Conservation (phyloP, 1,140 invertebrate genomes). For the Trissolcus basalis region DNA sequence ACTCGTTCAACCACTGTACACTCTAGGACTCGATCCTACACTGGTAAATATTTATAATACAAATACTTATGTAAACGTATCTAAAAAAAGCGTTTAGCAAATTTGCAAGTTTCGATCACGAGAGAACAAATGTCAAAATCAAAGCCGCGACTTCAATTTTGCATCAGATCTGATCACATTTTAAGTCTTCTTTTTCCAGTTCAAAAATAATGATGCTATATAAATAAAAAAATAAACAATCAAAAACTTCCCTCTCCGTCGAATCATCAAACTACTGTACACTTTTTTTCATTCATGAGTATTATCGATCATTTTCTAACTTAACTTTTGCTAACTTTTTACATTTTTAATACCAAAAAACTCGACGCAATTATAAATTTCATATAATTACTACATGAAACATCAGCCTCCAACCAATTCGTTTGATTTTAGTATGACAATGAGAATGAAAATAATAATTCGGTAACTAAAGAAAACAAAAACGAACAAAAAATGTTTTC, state of each 20-base stretch:
- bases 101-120: neutral
- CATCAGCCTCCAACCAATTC: conserved; percentile 18
- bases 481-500: neutral
- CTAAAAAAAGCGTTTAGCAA: conserved; percentile 1
- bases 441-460: neutral
- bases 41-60: conserved; percentile 3
- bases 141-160: neutral
- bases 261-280: neutral
- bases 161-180: neutral
- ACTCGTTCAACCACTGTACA: conserved; percentile 2
- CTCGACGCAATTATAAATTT: conserved; percentile 1
- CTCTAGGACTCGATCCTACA: neutral
- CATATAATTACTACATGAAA: conserved; percentile 11
- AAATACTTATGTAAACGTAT: conserved; percentile 12
- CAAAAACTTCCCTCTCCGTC: neutral
- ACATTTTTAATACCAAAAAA: conserved; percentile 4
- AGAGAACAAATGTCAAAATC: neutral
- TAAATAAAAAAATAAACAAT: conserved; percentile 24
- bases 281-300: conserved; percentile 7
- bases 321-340: conserved; percentile 10
- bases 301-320: conserved; percentile 8
- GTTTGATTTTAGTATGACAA: neutral
- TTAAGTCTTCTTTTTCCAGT: conserved; percentile 1
- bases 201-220: conserved; percentile 6
- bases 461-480: neutral